Evolutionary conservation across 2,888 invertebrate species (phyloP).

Genomic region (Xanthorhoe spadicearia): DNA sequence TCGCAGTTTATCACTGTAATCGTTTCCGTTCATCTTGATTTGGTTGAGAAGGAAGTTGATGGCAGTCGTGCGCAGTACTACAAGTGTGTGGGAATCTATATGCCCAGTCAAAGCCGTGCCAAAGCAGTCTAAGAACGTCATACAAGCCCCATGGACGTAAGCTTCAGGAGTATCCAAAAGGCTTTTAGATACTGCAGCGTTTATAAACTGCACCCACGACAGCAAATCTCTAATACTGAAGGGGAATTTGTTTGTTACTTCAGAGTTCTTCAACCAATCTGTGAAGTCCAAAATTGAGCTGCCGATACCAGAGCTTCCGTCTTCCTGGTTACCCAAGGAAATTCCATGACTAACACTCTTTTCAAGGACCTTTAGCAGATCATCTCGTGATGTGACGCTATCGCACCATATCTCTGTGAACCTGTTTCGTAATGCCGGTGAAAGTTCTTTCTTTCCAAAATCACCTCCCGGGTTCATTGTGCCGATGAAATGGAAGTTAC

Average conservation of each 20-base stretch:
- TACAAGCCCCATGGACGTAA: constrained; percentile 94
- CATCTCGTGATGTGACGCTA: constrained; percentile 88
- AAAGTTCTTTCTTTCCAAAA: constrained; percentile 99
- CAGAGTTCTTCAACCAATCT: constrained; percentile 89
- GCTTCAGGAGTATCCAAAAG: constrained; percentile 85
- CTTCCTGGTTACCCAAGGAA: constrained; percentile 80
- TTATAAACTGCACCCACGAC: constrained; percentile 96
- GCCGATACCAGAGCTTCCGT: constrained; percentile 86
- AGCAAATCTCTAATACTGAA: constrained; percentile 96
- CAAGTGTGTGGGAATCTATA: constrained; percentile 84
- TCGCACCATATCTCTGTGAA: constrained; percentile 99
- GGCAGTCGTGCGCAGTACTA: constrained; percentile 79
- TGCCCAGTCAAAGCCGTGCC: constrained; percentile 92
- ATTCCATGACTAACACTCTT: constrained; percentile 88
- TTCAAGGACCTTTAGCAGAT: constrained; percentile 91
- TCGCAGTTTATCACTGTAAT: constrained; percentile 62
- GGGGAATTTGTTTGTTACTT: constrained; percentile 90
- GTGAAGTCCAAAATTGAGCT: constrained; percentile 91
- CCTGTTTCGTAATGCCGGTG: constrained; percentile 97
- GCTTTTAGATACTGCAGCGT: constrained; percentile 80
- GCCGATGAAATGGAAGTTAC: constrained; percentile 95
- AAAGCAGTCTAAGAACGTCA: constrained; percentile 96
- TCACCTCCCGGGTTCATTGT: constrained; percentile 99
- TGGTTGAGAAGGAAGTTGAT: constrained; percentile 84
- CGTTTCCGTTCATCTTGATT: constrained; percentile 71